Evolutionary conservation across 1,140 invertebrate genomes (phyloP).

Genomic region (Zaprionus africanus): DNA sequence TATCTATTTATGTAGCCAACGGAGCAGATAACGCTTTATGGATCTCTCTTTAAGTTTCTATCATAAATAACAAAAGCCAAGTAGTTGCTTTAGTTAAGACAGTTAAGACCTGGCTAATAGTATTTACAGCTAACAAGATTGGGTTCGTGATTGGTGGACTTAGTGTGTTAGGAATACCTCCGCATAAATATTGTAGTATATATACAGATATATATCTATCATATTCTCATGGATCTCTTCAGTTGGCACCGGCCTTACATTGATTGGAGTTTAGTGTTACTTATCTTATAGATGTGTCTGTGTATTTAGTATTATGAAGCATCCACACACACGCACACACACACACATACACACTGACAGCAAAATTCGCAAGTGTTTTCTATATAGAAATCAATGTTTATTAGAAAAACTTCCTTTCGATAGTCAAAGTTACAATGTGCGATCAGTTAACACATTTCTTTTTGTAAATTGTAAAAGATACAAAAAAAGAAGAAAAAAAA

Average conservation of each 20-base stretch:
- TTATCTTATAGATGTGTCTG: conserved; percentile 3
- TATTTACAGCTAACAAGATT: conserved; percentile 36
- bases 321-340: background rate
- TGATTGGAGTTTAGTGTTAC: background rate
- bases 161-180: background rate
- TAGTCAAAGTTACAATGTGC: conserved; percentile 32
- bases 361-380: conserved; percentile 16
- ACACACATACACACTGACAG: too few species aligned
- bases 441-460: background rate
- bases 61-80: conserved; percentile 18
- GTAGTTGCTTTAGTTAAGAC: conserved; percentile 1
- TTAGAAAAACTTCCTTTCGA: conserved; percentile 46
- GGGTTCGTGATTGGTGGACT: background rate
- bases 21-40: conserved; percentile 7
- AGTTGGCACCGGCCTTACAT: conserved; percentile 12
- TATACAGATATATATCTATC: conserved; percentile 9
- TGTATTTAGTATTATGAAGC: background rate
- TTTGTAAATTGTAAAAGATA: conserved; percentile 6
- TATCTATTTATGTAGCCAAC: conserved; percentile 27
- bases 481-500: background rate
- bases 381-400: conserved; percentile 56
- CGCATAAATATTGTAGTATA: conserved; percentile 2
- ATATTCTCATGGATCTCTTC: background rate
- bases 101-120: conserved; percentile 14
- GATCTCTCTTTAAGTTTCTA: conserved; percentile 3